phyloP scores from a whole-genome alignment of 2,797 vertebrate genomes.

The Catharus ustulatus region DNA sequence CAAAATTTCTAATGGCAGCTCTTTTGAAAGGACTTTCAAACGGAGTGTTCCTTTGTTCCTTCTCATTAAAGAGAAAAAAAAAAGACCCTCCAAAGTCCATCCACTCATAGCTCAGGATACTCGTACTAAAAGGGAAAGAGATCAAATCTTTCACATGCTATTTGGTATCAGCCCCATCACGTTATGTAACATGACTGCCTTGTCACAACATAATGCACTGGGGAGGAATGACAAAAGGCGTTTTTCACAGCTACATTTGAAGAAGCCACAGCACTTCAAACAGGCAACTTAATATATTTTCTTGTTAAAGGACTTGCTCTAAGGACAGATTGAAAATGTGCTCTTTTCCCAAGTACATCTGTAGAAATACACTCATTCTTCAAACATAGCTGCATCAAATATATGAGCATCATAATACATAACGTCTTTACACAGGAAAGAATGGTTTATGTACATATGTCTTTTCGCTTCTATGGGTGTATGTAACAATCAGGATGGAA shows the following conservation, averaged over 20 bases:
- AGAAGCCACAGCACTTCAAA: slow-evolving; percentile 30
- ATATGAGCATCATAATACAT: not conserved
- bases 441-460: not conserved
- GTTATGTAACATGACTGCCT: slow-evolving; percentile 42
- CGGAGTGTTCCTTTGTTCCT: not conserved
- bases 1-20: not conserved
- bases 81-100: not conserved
- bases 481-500: not conserved
- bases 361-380: not conserved
- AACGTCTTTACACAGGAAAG: not conserved
- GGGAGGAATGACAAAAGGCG: slow-evolving; percentile 55
- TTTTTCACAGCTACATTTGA: slow-evolving; percentile 43
- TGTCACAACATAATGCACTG: slow-evolving; percentile 47
- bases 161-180: slow-evolving; percentile 27
- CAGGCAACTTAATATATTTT: slow-evolving; percentile 4
- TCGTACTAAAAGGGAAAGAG: not conserved
- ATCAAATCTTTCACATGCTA: slow-evolving; percentile 30
- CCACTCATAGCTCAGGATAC: not conserved
- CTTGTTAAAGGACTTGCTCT: not conserved
- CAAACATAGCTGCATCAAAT: not conserved
- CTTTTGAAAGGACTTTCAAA: not conserved
- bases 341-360: not conserved
- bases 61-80: not conserved
- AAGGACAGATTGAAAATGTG: not conserved
- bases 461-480: not conserved